These are phyloP conservation scores for Epinephelus coioides DNA, from an alignment of 2,797 vertebrate genomes.

Conservation along the genomic window DNA sequence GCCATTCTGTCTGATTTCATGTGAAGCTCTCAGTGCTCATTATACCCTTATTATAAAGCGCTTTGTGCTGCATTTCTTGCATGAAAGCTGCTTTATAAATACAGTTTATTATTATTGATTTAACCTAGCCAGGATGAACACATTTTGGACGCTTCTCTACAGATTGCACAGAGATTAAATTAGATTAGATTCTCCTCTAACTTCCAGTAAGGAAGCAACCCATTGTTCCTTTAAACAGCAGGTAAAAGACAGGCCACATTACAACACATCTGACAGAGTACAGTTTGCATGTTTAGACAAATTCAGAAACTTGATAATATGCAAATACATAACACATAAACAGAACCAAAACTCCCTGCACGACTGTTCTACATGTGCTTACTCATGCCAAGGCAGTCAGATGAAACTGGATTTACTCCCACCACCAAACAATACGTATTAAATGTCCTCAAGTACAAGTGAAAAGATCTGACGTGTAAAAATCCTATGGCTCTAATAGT, in stretches of 20 bases:
- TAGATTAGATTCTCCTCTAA: not conserved
- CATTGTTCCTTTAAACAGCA: not conserved
- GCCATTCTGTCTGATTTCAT: too few species aligned
- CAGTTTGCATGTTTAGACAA: not conserved
- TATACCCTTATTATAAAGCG: too few species aligned
- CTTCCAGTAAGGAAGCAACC: not conserved
- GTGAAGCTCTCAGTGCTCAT: too few species aligned
- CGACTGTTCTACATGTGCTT: not conserved
- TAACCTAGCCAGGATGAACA: not conserved
- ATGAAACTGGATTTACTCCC: not conserved
- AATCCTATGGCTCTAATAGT: not conserved
- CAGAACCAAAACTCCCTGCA: not conserved
- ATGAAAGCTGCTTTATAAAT: too few species aligned
- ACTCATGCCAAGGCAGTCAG: not conserved
- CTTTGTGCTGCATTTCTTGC: too few species aligned
- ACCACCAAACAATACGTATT: slow-evolving; percentile 1
- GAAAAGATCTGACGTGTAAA: slow-evolving; percentile 27
- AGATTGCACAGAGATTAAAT: not conserved
- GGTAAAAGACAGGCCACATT: not conserved
- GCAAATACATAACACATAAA: not conserved
- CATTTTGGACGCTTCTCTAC: not conserved
- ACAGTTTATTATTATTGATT: too few species aligned
- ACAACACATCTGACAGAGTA: not conserved
- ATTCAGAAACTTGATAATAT: not conserved
- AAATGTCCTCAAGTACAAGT: slow-evolving; percentile 28